Evolutionary conservation across 2,113 vertebrate genomes (phyloP), one percentile per base, ranked within the genome.

Genomic region (Craseonycteris thonglongyai): DNA sequence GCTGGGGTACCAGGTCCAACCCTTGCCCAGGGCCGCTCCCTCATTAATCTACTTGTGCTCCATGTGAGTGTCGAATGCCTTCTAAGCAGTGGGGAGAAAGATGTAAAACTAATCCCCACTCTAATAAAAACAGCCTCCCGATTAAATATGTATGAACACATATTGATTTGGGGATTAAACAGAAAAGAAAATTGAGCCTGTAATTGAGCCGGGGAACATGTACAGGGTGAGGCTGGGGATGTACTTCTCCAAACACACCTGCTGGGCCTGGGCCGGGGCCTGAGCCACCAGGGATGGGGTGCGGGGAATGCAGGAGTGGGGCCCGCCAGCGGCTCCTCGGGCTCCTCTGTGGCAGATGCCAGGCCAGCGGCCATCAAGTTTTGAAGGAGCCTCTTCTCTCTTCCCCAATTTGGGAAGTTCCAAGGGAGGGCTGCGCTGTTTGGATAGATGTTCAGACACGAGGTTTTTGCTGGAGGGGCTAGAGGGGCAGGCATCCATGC

Each of bases 161-260:
- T 91, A 79, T 80, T 69, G 93, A 95, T 92, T 56, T 45, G 92
- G 72, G 93, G 98, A 97, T 97, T 97, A 97, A 96, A 96, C 90
- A 38, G 95, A 91, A 97, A 96, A 96, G 96, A 97, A 97, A 96
- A 97, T 95, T 75, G 94, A 95, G 84, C 63, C 91, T 93, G 33
- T 69, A 72, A 94, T 94, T 95, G 96, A 96, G 40, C 79, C 1
- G 1, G 51, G 92, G 86, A 96, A 65, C 92, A 38, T 95, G 85
- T 76, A 42, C 71, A n/a, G 97, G 94, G 51, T 71, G 65, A 49
- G 7, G 28, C 82, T 11, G 9, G 40, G 5, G 78, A 74, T 24
- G 19, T 2, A 22, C 83, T 35, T 95, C 75, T 94, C 80, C 80
- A 96, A 94, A 96, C 91, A 96, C 83, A 87, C 91, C 95, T 95